Evolutionary conservation across 2,113 vertebrate genomes (phyloP).

Genomic region (Eptesicus fuscus): DNA sequence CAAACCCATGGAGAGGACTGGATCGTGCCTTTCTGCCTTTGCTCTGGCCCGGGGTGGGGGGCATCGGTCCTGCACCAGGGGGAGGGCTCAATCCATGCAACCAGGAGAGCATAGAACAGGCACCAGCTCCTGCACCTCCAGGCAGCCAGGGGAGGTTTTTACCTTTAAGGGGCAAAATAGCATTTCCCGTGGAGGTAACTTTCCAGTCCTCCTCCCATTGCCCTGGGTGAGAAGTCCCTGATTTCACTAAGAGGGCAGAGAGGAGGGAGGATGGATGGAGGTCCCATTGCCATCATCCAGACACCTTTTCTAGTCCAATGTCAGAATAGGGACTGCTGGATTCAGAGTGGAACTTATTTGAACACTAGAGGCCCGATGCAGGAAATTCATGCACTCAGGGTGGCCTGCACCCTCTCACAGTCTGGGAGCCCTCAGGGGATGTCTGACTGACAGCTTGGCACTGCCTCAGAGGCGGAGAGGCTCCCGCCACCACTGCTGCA

Average conservation of each 20-base stretch:
- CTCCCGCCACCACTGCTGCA: no score
- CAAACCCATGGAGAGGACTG: background rate
- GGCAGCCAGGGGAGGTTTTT: background rate
- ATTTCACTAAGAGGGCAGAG: background rate
- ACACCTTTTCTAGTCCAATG: background rate
- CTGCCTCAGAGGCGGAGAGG: no score
- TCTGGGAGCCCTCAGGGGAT: no score
- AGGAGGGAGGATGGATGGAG: background rate
- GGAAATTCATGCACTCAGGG: no score
- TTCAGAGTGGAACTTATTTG: background rate
- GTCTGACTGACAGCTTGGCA: no score
- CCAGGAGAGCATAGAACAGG: background rate
- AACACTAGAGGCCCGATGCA: background rate
- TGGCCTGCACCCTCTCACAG: no score
- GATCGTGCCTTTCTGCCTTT: no score
- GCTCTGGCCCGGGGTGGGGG: no score
- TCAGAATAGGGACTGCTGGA: background rate
- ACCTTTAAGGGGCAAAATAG: background rate
- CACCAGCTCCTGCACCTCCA: background rate
- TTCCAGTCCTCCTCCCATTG: background rate
- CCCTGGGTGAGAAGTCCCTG: background rate
- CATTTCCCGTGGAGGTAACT: background rate
- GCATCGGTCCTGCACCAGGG: no score
- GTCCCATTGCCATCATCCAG: background rate
- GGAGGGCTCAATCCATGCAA: background rate